Evolutionary conservation across 2,888 invertebrate species (phyloP), one percentile per base, ranked within the genome.

Genomic region (Ormyrus rosae): DNA sequence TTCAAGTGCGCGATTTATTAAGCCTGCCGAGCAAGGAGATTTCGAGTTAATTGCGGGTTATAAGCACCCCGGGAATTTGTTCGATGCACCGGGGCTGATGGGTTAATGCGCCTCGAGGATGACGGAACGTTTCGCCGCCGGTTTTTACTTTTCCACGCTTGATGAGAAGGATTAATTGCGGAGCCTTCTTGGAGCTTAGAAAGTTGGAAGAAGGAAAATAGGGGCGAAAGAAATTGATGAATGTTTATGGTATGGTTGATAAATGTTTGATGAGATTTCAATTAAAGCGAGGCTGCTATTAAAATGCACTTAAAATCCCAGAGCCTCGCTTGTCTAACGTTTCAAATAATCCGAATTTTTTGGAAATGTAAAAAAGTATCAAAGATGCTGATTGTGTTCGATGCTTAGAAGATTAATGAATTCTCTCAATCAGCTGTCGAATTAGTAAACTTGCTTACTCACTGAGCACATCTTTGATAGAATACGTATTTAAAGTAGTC

Each of bases 201-300:
- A 34, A 34, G 34, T 34, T 34, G 34, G 34, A 34, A 4, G 34
- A 34, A 34, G 34, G 34, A 34, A 34, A 34, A 34, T 7, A 8
- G 64, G 13, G 9, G 34, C 19, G 10, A 50, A 56, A 48, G 48
- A 60, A 58, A 70, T 63, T 61, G 61, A 13, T 55, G 11, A 10
- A 72, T 72, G 63, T n/a, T 45, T 65, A 48, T 53, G 9, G 34
- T 4, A 34, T n/a, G 2, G 10, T 7, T 5, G 45, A 56, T 50
- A 56, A 72, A 56, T 48, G 34, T 65, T 74, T 74, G 73, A 56
- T 65, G 48, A 65, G n/a, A 60, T 67, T 67, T 51, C 64, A 67
- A 67, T 67, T 60, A 51, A 9, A 45, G 5, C n/a, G 11, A 34
- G n/a, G 34, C 7, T 46, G 19, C n/a, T 55, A 34, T 64, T 61